phyloP scores from a whole-genome alignment of 2,797 vertebrate species.

The Distichodus sexfasciatus region DNA sequence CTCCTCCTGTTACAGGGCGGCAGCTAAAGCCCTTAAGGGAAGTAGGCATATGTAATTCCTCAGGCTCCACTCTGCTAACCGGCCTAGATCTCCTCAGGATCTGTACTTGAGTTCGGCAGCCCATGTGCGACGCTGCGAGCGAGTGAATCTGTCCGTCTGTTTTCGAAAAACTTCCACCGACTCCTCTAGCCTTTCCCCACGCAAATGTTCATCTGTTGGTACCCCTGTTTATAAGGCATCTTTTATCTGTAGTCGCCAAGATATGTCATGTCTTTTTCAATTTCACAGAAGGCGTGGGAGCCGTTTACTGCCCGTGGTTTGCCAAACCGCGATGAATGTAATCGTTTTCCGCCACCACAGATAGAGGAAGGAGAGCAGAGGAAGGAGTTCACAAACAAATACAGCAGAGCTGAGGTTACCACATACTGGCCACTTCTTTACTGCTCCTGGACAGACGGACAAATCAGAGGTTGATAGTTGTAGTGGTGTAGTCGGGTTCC shows the following conservation, averaged over 20 bases:
- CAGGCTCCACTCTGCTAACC: neutral
- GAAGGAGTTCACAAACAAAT: constrained; percentile 6
- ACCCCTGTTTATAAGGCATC: no score
- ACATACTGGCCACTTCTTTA: neutral
- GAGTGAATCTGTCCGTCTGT: neutral
- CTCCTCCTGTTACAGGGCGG: constrained; percentile 4
- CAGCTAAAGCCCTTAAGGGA: constrained; percentile 51
- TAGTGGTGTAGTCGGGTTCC: no score
- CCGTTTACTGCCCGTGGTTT: constrained; percentile 34
- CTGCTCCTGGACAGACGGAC: neutral
- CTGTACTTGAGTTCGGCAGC: neutral
- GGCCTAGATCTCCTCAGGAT: neutral
- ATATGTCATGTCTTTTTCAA: no score
- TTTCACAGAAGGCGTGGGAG: neutral
- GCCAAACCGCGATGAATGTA: constrained; percentile 40
- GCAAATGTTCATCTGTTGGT: no score
- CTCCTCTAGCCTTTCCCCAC: no score
- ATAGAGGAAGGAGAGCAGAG: constrained; percentile 1
- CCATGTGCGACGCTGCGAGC: neutral
- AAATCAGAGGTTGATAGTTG: neutral
- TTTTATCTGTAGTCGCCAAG: no score
- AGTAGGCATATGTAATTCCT: constrained; percentile 43
- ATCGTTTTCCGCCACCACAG: constrained; percentile 26
- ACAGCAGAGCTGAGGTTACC: no score
- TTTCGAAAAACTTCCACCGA: neutral